Base-by-base conservation (phyloP, 1,140 invertebrate genomes). In the Episyrphus balteatus region DNA sequence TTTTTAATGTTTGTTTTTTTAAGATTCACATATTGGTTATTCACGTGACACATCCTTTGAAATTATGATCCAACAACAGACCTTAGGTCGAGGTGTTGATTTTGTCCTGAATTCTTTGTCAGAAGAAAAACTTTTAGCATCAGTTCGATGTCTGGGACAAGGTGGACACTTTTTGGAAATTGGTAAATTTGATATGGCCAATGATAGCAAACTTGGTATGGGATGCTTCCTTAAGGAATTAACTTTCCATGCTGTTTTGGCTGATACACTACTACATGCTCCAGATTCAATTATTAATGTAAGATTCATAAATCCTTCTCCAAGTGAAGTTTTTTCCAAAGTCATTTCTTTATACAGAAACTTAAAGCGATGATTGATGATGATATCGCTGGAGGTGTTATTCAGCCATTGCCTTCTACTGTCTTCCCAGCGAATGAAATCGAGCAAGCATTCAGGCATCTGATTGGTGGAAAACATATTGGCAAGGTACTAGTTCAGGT, bases 401-500 rank as follows among this genome's bases (percentile, higher is more conserved):
- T 84, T 2, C 72, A 75, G 50, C 82, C 82, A 2, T 61, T 85
- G 34, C 73, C 73, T 0, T 68, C 73, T 46, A 76, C 71, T 21
- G 72, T 77, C 1, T 86, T 84, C 55, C 58, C 72, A 15, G 70
- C 70, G 21, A 58, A 80, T 46, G 73, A 83, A 59, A 63, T 82
- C 3, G 81, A 83, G 57, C 65, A 78, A 51, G 81, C 81, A 2
- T 85, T 84, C 66, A 69, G 81, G 43, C 80, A 81, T 58, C 87
- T 92, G 80, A 82, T 86, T 6, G 77, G 81, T 49, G 89, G 88
- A 13, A 89, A 89, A 71, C 89, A 92, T 64, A 86, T 90, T 47
- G 89, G 89, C 49, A 92, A 92, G 76, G 84, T 88, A 37, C 44
- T 69, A 21, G 55, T 67, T 36, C 47, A 61, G 55, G 49, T 70